Evolutionary conservation across 2,797 vertebrate genomes (phyloP).

Genomic region (Oreochromis grahami): DNA sequence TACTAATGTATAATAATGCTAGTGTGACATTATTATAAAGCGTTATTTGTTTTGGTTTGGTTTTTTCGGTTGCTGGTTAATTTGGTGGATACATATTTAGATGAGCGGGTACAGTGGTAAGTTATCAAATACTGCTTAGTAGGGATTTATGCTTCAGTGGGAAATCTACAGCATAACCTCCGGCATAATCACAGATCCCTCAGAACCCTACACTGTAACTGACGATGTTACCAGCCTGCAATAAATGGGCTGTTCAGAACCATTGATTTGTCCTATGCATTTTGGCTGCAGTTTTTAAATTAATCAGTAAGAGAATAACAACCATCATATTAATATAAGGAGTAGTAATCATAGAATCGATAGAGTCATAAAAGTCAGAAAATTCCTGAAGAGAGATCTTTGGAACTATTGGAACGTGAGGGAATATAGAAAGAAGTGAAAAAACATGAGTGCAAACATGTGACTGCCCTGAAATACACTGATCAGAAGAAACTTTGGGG

Average conservation of each 20-base stretch:
- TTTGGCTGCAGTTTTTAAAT: background rate
- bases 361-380: background rate
- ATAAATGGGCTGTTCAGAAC: background rate
- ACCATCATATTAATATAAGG: background rate
- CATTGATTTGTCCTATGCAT: background rate
- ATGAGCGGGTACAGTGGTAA: background rate
- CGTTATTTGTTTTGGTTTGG: no score
- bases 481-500: background rate
- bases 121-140: background rate
- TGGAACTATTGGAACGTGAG: background rate
- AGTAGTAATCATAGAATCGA: fast-evolving
- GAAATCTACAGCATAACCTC: background rate
- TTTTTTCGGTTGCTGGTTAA: background rate
- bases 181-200: background rate
- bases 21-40: no score
- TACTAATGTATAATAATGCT: no score
- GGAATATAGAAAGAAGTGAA: background rate
- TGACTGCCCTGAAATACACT: background rate
- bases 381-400: background rate
- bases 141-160: background rate
- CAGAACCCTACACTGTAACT: background rate
- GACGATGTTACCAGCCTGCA: background rate
- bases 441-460: background rate
- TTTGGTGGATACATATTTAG: background rate
- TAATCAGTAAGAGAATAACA: background rate